Evolutionary conservation across 2,888 invertebrate species (phyloP).

Genomic region (Cyrtodaria siliqua): DNA sequence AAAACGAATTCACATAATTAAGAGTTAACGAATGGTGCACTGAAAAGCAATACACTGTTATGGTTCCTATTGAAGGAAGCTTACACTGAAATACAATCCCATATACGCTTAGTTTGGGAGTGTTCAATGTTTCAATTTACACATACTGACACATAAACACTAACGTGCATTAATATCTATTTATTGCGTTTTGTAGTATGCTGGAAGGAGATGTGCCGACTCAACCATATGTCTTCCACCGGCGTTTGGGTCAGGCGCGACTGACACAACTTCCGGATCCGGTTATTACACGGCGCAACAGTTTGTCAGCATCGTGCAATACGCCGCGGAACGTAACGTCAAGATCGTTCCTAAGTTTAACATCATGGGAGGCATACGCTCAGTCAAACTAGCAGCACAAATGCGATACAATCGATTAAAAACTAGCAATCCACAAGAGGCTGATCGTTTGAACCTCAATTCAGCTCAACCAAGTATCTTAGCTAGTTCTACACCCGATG

Average conservation of each 20-base stretch:
- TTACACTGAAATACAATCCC: too few relatives aligned
- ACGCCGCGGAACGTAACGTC: constrained; percentile 18
- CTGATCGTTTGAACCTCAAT: constrained; percentile 12
- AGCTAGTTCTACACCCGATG: neutral
- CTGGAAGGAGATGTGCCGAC: constrained; percentile 62
- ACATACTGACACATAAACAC: too few relatives aligned
- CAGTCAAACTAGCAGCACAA: constrained; percentile 41
- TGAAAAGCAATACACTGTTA: too few relatives aligned
- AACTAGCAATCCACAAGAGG: neutral
- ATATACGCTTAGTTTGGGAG: too few relatives aligned
- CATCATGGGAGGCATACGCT: constrained; percentile 40
- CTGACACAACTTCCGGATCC: constrained; percentile 34
- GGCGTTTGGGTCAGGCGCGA: constrained; percentile 62
- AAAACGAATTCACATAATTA: too few relatives aligned
- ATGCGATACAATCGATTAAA: constrained; percentile 3
- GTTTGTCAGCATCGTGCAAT: constrained; percentile 14
- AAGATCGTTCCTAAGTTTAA: constrained; percentile 44
- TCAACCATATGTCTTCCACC: constrained; percentile 61
- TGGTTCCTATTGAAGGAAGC: too few relatives aligned
- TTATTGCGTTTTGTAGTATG: constrained; percentile 61
- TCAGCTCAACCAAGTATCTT: neutral
- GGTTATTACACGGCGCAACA: constrained; percentile 54
- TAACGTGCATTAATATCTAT: too few relatives aligned
- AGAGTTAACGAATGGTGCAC: too few relatives aligned
- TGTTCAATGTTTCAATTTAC: too few relatives aligned